Evolutionary conservation across 35 echinoderm and acorn worm species (phyloP), one percentile per base, ranked within the genome.

Genomic region (Ophioderma brevispina): DNA sequence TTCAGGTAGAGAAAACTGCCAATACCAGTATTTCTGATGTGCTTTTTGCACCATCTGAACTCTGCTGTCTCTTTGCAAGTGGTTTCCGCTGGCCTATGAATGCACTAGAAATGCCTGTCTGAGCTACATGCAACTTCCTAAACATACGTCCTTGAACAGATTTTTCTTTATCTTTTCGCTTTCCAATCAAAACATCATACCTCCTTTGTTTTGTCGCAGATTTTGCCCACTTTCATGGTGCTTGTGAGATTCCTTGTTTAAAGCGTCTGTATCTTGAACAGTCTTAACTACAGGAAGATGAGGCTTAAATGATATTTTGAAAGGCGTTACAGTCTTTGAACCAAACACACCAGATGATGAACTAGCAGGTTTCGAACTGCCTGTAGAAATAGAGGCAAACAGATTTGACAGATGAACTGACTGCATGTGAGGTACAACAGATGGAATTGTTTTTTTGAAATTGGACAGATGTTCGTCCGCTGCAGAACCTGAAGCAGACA

Each of bases 91-190:
- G 59, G 3, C 28, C 23, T 70, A 15, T 70, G 4, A 25, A 15
- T 70, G 23, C 1, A 70, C 59, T 25, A 70, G 17, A 6, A 30
- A 70, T 15, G 28, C 59, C 59, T 70, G 15, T 30, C 59, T 70
- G 17, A 30, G 10, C 59, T 25, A 70, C 59, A 6, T 70, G 59
- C 15, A 70, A 4, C n/a, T 8, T 70, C 28, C 59, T 70, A 25
- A 70, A 70, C 28, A 70, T 2, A 25, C 59, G 59, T 70, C 59
- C 59, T 70, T 18, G 59, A 11, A 21, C 46, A 3, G 59, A 13
- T 70, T 70, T 70, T 25, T 70, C 59, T 70, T 70, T 70, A 70
- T 30, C 59, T 70, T 70, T 70, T 70, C 59, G 15, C n/a, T 70
- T 70, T 13, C 59, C 59, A 70, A 70, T 70, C 28, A 70, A 70